Percentiles rank a stretch among this genome's conserved stretches.
Evolutionary conservation across 2,888 invertebrate species (phyloP).

Genomic region (Campoplex capitator): DNA sequence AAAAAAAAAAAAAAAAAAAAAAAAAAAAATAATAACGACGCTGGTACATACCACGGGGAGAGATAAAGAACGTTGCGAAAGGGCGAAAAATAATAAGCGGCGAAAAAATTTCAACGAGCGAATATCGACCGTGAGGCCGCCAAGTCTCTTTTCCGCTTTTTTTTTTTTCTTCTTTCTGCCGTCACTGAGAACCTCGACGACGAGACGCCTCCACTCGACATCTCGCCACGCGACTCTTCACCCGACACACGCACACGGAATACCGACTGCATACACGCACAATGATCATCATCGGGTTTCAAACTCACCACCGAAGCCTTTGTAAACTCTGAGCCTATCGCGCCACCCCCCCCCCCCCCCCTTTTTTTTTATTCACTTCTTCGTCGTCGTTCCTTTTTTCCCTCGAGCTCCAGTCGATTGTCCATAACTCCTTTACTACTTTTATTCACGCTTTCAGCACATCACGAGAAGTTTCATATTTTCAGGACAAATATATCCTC

Average conservation of each 20-base stretch:
- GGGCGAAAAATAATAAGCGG: constrained; percentile 54
- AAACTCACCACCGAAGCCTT: constrained; percentile 6
- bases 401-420: constrained; percentile 13
- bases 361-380: background rate
- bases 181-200: constrained; percentile 58
- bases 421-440: background rate
- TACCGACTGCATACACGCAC: constrained; percentile 3
- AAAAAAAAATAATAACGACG: background rate
- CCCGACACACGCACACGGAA: constrained; percentile 9
- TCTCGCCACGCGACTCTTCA: constrained; percentile 59
- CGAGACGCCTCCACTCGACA: constrained; percentile 59
- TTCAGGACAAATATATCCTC: background rate
- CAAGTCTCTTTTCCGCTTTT: constrained; percentile 46
- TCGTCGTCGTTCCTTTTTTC: constrained; percentile 1
- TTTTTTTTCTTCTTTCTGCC: constrained; percentile 2
- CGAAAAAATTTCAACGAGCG: constrained; percentile 59
- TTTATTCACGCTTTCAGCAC: constrained; percentile 13
- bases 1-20: too few relatives aligned
- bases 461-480: constrained; percentile 18
- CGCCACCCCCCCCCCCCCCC: background rate
- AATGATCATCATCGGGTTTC: constrained; percentile 47
- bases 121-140: constrained; percentile 60
- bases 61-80: constrained; percentile 23
- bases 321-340: constrained; percentile 27
- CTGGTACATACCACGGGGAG: background rate